Evolutionary conservation across 1,140 invertebrate genomes (phyloP).

Genomic region (Maconellicoccus hirsutus): DNA sequence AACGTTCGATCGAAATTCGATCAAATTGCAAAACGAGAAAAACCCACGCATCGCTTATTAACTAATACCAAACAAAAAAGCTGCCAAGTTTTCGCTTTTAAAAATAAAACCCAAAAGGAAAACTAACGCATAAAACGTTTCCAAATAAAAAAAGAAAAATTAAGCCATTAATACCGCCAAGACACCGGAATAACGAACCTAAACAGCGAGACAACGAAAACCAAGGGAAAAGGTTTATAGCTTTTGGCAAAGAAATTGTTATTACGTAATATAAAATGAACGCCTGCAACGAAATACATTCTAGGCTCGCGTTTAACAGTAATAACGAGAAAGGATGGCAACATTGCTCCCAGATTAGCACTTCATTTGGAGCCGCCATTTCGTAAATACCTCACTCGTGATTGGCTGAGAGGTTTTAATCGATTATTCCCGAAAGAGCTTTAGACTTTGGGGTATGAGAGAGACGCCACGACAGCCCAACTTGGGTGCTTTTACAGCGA

Average conservation of each 20-base stretch:
- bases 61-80: no score
- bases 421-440: conserved; percentile 7
- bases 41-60: no score
- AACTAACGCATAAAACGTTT: no score
- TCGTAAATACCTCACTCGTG: conserved; percentile 7
- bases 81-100: no score
- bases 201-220: background rate
- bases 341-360: conserved; percentile 7
- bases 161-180: background rate
- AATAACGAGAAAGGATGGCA: conserved; percentile 7
- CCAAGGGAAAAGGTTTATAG: background rate
- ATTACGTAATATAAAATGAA: conserved; percentile 4
- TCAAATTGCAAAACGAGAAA: no score
- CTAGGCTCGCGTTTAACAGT: background rate
- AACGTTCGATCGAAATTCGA: no score
- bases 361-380: conserved; percentile 7
- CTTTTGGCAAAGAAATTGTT: conserved; percentile 5
- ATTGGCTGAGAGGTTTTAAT: conserved; percentile 8
- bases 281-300: background rate
- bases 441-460: conserved; percentile 1
- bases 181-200: background rate
- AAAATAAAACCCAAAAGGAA: no score
- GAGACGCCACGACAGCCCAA: conserved; percentile 1
- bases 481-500: conserved; percentile 1
- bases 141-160: background rate